Conservation (phyloP, 1,140 invertebrate species). For the Lordiphosa clarofinis region DNA sequence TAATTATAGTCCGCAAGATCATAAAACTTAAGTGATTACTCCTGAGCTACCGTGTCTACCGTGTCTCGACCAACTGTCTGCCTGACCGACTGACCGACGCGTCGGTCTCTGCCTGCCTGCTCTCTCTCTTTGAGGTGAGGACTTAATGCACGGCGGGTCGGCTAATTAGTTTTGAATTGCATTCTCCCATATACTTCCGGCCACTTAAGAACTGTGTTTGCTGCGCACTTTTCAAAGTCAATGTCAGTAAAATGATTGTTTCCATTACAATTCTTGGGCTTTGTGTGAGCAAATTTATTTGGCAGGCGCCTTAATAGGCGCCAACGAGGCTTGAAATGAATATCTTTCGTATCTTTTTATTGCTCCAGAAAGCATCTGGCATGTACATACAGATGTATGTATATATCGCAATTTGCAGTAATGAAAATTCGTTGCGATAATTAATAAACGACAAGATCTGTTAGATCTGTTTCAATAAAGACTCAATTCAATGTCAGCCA, state of each 20-base stretch:
- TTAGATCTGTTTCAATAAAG: slow-evolving; percentile 61
- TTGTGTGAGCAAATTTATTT: slow-evolving; percentile 55
- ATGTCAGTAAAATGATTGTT: slow-evolving; percentile 56
- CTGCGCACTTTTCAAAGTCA: slow-evolving; percentile 60
- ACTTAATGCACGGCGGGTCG: slow-evolving; percentile 34
- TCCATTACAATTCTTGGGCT: slow-evolving; percentile 35
- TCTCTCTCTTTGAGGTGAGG: slow-evolving; percentile 23
- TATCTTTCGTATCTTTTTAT: slow-evolving; percentile 48
- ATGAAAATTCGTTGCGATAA: slow-evolving; percentile 73
- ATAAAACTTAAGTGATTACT: slow-evolving; percentile 51
- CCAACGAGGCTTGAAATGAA: slow-evolving; percentile 68
- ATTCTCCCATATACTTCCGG: slow-evolving; percentile 17
- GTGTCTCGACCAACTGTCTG: slow-evolving; percentile 58
- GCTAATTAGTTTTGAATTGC: slow-evolving; percentile 66
- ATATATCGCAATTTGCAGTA: slow-evolving; percentile 40
- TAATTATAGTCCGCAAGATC: slow-evolving; percentile 44
- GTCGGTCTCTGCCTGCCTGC: slow-evolving; percentile 4
- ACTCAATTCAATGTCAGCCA: slow-evolving; percentile 46
- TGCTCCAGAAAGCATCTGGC: slow-evolving; percentile 29
- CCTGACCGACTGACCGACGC: slow-evolving; percentile 6
- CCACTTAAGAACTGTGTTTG: slow-evolving; percentile 10
- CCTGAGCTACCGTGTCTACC: slow-evolving; percentile 31
- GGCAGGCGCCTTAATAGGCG: slow-evolving; percentile 42
- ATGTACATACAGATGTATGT: slow-evolving; percentile 18
- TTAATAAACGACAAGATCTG: slow-evolving; percentile 73